Percentiles rank a stretch among this genome's conserved stretches.
Conservation (phyloP, 2,888 invertebrate species). For the Monopis laevigella region DNA sequence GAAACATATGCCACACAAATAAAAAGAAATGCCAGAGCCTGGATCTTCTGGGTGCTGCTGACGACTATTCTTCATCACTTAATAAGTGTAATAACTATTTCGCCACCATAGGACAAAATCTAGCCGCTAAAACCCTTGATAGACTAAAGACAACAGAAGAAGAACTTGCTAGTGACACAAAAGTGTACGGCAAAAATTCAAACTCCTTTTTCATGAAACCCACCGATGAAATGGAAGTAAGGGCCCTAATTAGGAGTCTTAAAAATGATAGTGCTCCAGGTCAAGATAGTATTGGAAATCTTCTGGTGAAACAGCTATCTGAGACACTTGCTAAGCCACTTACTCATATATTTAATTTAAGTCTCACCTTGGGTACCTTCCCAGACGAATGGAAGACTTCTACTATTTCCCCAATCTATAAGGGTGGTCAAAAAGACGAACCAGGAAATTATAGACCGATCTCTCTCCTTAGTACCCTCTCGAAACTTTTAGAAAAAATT, state of each 20-base stretch:
- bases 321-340: conserved; percentile 10
- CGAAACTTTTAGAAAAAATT: too few species aligned
- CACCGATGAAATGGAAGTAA: conserved; percentile 14
- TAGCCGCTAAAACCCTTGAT: too few species aligned
- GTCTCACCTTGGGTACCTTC: conserved; percentile 16
- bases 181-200: background rate
- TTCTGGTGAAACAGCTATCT: conserved; percentile 15
- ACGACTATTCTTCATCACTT: too few species aligned
- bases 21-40: too few species aligned
- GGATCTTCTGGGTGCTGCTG: too few species aligned
- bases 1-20: too few species aligned
- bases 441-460: conserved; percentile 18
- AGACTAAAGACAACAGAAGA: background rate
- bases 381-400: conserved; percentile 18
- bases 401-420: conserved; percentile 15
- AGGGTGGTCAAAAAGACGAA: conserved; percentile 12
- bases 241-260: conserved; percentile 11
- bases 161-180: background rate
- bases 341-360: conserved; percentile 18
- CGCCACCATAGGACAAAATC: too few species aligned
- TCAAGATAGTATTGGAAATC: conserved; percentile 14
- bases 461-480: conserved; percentile 8
- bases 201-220: conserved; percentile 17
- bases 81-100: too few species aligned
- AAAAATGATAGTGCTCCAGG: conserved; percentile 15